phyloP scores from a whole-genome alignment of 2,797 vertebrate species.

The Melanotaenia boesemani region DNA sequence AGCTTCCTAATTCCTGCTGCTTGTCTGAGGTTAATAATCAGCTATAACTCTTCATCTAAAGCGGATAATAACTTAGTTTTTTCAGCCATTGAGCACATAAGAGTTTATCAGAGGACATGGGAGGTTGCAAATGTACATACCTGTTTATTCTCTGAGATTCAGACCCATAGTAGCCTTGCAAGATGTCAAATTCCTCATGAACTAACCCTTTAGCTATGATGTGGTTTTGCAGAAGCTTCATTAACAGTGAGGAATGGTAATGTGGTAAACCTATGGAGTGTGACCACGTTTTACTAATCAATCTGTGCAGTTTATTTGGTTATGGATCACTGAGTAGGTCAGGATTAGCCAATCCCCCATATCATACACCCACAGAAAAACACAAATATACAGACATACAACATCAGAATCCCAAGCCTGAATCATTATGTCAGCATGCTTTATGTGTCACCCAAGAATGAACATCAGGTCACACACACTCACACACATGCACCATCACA shows the following conservation, averaged over 20 bases:
- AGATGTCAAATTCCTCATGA: background rate
- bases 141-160: background rate
- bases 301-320: conserved; percentile 11
- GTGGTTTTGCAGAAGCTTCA: background rate
- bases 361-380: background rate
- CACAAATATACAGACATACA: background rate
- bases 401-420: background rate
- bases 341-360: background rate
- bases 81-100: background rate
- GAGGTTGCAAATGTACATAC: background rate
- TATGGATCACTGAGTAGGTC: conserved; percentile 30
- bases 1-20: background rate
- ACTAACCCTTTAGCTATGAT: background rate
- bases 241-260: background rate
- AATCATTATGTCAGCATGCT: conserved; percentile 2
- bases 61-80: background rate
- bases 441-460: conserved; percentile 21
- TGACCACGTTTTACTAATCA: background rate
- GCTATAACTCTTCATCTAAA: background rate
- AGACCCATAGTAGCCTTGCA: background rate
- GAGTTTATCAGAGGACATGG: background rate
- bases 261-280: background rate
- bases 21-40: background rate
- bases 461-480: conserved; percentile 29
- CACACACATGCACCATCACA: background rate